phyloP scores from a whole-genome alignment of 2,888 invertebrate genomes.

The Prenolepis imparis region DNA sequence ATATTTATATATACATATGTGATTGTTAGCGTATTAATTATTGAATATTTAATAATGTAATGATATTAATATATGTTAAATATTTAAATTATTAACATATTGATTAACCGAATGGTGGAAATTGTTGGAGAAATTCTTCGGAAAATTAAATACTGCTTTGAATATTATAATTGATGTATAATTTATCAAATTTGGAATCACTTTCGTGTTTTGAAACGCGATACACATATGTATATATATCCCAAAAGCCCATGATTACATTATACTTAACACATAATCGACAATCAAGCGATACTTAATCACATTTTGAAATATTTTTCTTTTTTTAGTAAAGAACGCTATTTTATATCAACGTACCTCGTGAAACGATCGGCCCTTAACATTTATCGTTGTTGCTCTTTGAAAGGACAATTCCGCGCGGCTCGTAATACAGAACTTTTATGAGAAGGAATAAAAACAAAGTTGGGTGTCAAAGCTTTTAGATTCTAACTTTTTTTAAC shows the following conservation, averaged over 20 bases:
- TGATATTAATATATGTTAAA: not conserved
- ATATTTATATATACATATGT: not conserved
- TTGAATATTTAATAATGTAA: not conserved
- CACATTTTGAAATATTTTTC: not conserved
- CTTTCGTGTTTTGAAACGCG: not conserved
- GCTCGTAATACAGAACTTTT: not conserved
- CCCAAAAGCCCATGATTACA: not conserved
- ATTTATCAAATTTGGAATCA: not conserved
- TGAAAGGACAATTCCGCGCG: not conserved
- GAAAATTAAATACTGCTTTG: not conserved
- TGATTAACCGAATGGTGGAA: not conserved
- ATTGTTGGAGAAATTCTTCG: not conserved
- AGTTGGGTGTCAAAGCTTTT: constrained; percentile 4
- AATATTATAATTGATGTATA: not conserved
- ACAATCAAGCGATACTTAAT: not conserved
- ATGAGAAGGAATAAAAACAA: constrained; percentile 5
- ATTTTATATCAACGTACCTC: not conserved
- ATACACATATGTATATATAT: not conserved
- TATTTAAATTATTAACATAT: not conserved
- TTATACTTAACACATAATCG: not conserved
- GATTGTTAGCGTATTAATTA: not conserved
- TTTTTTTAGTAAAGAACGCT: not conserved
- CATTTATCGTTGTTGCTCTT: constrained; percentile 20
- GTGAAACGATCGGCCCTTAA: constrained; percentile 16
- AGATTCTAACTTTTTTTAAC: constrained; percentile 3